Conservation (phyloP, 2,113 vertebrate species). For the Bettongia penicillata region DNA sequence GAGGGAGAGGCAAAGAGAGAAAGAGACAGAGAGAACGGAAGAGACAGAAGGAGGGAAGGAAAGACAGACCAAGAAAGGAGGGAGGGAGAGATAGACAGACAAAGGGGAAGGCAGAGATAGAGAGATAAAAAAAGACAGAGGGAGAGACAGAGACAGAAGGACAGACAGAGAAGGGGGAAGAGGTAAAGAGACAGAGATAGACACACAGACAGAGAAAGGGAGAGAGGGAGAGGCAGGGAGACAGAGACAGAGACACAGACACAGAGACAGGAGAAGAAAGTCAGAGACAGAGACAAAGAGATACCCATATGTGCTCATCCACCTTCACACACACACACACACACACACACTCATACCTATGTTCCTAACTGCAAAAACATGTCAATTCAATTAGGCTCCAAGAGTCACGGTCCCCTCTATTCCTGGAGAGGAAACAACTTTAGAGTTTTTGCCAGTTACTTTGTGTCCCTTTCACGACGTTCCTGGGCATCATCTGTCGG, state of each 20-base stretch:
- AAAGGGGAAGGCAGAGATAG: not conserved
- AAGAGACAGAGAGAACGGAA: no score
- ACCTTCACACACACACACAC: rapidly evolving
- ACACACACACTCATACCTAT: rapidly evolving
- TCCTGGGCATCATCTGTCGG: not conserved
- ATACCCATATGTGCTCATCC: rapidly evolving
- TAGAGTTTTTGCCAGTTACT: rapidly evolving
- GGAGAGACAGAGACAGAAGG: no score
- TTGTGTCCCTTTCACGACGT: not conserved
- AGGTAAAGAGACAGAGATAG: not conserved
- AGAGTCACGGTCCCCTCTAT: not conserved
- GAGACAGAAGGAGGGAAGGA: no score
- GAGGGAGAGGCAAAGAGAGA: not conserved
- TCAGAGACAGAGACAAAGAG: not conserved
- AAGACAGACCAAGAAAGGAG: no score
- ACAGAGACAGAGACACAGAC: not conserved
- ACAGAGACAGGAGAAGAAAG: not conserved
- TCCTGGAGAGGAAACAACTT: not conserved
- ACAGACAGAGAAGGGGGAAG: no score
- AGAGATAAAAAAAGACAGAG: not conserved
- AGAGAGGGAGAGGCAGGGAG: no score
- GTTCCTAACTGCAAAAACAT: rapidly evolving
- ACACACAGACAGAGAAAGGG: not conserved
- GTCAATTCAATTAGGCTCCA: not conserved
- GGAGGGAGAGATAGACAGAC: no score